Evolutionary conservation across 1,140 invertebrate species (phyloP).

Genomic region (Hycleus phaleratus): DNA sequence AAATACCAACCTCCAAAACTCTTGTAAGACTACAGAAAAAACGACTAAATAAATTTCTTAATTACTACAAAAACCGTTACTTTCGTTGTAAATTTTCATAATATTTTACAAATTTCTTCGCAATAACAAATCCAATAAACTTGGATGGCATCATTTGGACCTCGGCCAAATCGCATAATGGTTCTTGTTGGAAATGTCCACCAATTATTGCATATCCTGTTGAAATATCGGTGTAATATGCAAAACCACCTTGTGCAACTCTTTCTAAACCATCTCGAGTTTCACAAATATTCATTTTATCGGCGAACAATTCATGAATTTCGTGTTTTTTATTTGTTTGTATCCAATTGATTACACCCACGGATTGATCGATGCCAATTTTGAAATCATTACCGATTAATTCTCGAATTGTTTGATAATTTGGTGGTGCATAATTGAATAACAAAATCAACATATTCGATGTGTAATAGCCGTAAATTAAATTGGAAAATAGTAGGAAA

Average conservation of each 20-base stretch:
- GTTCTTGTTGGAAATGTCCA: neutral
- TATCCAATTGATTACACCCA: neutral
- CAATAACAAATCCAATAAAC: neutral
- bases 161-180: neutral
- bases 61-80: neutral
- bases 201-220: conserved; percentile 6
- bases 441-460: conserved; percentile 3
- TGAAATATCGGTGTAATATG: conserved; percentile 1
- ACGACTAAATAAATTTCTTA: too few relatives aligned
- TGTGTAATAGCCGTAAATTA: conserved; percentile 6
- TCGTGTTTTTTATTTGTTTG: neutral
- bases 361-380: neutral
- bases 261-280: neutral
- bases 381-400: neutral
- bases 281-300: neutral
- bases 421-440: neutral
- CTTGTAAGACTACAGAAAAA: neutral
- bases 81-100: conserved; percentile 1
- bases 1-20: neutral
- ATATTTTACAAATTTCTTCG: neutral
- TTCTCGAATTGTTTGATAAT: neutral
- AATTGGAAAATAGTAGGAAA: neutral
- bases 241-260: conserved; percentile 1
- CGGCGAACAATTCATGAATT: neutral
- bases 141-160: conserved; percentile 1